Evolutionary conservation across 2,888 invertebrate genomes (phyloP).

Genomic region (Serrognathus titanus): DNA sequence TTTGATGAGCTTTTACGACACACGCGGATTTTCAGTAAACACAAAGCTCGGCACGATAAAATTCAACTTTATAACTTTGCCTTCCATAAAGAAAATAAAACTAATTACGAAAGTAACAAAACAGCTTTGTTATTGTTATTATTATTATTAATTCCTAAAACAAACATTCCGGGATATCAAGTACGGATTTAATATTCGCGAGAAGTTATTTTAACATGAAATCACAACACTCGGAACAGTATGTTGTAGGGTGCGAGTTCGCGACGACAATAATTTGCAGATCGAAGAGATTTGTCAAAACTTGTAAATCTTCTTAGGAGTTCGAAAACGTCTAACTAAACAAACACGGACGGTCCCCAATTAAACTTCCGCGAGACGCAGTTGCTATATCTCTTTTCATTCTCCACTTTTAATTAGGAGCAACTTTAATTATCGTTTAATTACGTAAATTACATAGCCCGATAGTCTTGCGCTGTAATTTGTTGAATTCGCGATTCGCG

Average conservation of each 20-base stretch:
- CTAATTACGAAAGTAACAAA: too few relatives aligned
- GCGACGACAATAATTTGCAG: neutral
- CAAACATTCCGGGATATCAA: neutral
- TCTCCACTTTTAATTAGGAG: conserved; percentile 34
- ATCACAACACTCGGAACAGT: neutral
- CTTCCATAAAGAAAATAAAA: too few relatives aligned
- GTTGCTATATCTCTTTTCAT: conserved; percentile 32
- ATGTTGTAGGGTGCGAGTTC: neutral
- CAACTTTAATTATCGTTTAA: conserved; percentile 34
- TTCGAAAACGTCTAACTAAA: conserved; percentile 22
- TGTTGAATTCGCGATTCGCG: conserved; percentile 14
- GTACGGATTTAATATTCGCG: neutral
- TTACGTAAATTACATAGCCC: conserved; percentile 29
- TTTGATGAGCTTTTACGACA: too few relatives aligned
- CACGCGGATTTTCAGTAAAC: too few relatives aligned
- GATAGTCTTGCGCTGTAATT: conserved; percentile 27
- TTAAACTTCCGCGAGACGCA: conserved; percentile 29
- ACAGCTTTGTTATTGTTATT: too few relatives aligned
- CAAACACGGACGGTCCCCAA: conserved; percentile 27
- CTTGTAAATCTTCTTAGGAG: conserved; percentile 15
- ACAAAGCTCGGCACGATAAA: too few relatives aligned
- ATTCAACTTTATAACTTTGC: too few relatives aligned
- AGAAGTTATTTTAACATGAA: neutral
- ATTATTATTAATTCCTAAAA: neutral
- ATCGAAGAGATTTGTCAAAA: conserved; percentile 7